Evolutionary conservation across 2,888 invertebrate species (phyloP).

Genomic region (Gortyna flavago): DNA sequence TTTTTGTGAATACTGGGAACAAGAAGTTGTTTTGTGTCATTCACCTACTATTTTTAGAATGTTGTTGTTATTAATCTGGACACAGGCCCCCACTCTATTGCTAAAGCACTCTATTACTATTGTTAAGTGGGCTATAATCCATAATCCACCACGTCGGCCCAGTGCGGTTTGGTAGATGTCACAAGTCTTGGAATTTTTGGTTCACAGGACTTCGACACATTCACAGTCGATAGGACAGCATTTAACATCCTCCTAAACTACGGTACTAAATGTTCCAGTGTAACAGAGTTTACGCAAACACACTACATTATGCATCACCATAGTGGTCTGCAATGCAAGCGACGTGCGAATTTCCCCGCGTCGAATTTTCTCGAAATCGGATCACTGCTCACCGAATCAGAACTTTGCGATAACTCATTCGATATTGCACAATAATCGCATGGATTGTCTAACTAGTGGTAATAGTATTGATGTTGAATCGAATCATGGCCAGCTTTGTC

Average conservation of each 20-base stretch:
- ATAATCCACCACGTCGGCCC: not conserved
- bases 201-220: not conserved
- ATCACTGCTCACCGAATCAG: conserved; percentile 37
- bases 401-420: conserved; percentile 37
- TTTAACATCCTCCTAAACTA: not conserved
- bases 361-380: conserved; percentile 38
- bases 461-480: conserved; percentile 19
- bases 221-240: not conserved
- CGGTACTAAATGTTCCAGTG: not conserved
- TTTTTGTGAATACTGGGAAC: not conserved
- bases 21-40: not conserved
- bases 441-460: conserved; percentile 22
- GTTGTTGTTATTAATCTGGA: not conserved
- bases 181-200: not conserved
- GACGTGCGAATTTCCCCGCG: conserved; percentile 26
- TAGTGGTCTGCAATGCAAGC: conserved; percentile 26
- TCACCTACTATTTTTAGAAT: not conserved
- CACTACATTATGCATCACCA: not conserved
- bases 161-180: not conserved
- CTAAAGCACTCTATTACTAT: too few relatives aligned
- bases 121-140: too few relatives aligned
- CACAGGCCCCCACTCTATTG: not conserved
- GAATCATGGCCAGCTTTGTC: conserved; percentile 1
- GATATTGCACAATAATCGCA: conserved; percentile 3
- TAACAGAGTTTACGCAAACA: not conserved